These are phyloP conservation scores for Neolamprologus longior DNA, from an alignment of 2,113 vertebrate genomes.

Conservation along the genomic window DNA sequence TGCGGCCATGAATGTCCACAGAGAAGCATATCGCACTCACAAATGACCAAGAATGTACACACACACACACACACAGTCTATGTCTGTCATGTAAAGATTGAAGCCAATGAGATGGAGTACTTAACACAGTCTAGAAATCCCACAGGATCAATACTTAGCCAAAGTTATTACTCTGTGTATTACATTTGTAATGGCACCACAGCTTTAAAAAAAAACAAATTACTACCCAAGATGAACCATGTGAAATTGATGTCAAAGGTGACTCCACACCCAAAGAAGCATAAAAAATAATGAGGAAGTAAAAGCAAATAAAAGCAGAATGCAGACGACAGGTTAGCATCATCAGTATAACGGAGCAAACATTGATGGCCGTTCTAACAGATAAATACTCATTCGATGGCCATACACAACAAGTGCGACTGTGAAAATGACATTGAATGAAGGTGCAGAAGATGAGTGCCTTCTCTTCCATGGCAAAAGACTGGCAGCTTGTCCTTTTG, in stretches of 20 bases:
- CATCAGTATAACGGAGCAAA: neutral
- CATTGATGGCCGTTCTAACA: neutral
- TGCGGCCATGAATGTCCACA: neutral
- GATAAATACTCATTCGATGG: neutral
- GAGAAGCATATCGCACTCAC: neutral
- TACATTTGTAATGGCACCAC: conserved; percentile 40
- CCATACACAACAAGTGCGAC: neutral
- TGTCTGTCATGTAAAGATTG: conserved; percentile 26
- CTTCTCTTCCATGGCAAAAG: conserved; percentile 5
- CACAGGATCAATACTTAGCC: conserved; percentile 43
- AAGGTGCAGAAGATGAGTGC: neutral
- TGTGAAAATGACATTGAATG: conserved; percentile 13
- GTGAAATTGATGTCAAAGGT: conserved; percentile 62
- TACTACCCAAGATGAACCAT: conserved; percentile 1
- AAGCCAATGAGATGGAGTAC: conserved; percentile 33
- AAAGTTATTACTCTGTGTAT: conserved; percentile 47
- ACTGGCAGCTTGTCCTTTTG: conserved; percentile 57
- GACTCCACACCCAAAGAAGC: conserved; percentile 5
- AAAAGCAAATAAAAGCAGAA: conserved; percentile 20
- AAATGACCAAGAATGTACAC: neutral
- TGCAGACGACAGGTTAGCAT: neutral
- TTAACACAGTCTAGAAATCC: conserved; percentile 50
- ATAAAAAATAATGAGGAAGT: conserved; percentile 33
- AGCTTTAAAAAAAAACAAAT: conserved; percentile 8
- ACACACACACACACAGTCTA: conserved; percentile 2